Conservation (phyloP, 2,888 invertebrate genomes). For the Andrena camellia region DNA sequence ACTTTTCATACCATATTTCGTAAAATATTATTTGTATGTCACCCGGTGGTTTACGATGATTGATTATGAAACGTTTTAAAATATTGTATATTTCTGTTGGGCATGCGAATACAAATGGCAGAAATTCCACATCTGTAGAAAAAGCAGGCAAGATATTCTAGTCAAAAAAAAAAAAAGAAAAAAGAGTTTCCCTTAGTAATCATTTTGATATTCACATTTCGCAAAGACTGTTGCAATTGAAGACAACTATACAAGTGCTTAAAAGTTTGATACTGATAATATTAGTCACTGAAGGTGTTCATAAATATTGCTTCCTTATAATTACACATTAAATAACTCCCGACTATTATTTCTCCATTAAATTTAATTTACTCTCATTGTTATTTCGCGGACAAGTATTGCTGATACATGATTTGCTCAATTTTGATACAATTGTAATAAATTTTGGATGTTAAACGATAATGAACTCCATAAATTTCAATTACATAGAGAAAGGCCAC, state of each 20-base stretch:
- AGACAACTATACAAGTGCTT: conserved; percentile 28
- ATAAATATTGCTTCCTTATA: conserved; percentile 40
- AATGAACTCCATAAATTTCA: conserved; percentile 32
- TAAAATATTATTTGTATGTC: conserved; percentile 36
- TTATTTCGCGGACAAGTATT: conserved; percentile 28
- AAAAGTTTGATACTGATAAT: conserved; percentile 47
- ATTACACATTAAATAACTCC: conserved; percentile 7
- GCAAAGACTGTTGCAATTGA: conserved; percentile 45
- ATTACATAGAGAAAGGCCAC: conserved; percentile 13
- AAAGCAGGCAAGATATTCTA: conserved; percentile 53
- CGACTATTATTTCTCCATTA: conserved; percentile 18
- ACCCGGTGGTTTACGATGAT: conserved; percentile 16
- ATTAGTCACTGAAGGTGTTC: conserved; percentile 40
- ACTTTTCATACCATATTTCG: conserved; percentile 37
- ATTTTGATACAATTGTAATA: conserved; percentile 62
- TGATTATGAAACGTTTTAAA: conserved; percentile 2
- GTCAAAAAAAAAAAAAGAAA: conserved; percentile 41
- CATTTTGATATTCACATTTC: conserved; percentile 32
- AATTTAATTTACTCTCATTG: conserved; percentile 35
- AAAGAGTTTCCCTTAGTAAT: conserved; percentile 17
- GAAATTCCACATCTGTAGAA: conserved; percentile 23
- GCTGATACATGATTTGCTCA: conserved; percentile 69
- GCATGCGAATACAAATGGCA: conserved; percentile 8
- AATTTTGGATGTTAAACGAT: conserved; percentile 38
- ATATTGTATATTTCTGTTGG: neutral